A percentile compares a stretch with the other conserved stretches of the same genome.
Evolutionary conservation across 2,888 invertebrate genomes (phyloP).

Genomic region (Ariolimax columbianus): DNA sequence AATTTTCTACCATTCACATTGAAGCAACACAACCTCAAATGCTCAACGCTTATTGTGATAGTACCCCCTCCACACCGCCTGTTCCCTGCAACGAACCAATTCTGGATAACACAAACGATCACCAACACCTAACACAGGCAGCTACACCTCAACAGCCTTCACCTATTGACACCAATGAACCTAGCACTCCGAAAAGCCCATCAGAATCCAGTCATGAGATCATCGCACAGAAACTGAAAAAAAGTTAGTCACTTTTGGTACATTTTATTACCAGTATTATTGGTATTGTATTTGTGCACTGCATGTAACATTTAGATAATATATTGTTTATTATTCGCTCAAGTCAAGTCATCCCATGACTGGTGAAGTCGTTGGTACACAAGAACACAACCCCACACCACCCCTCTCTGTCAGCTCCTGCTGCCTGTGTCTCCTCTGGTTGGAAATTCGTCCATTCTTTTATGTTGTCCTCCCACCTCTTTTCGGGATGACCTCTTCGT

Average conservation of each 20-base stretch:
- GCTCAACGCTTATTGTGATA: background rate
- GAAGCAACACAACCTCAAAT: background rate
- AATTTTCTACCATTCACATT: background rate
- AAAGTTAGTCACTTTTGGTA: conserved; percentile 61
- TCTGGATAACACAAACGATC: background rate
- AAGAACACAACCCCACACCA: too few relatives aligned
- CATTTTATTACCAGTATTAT: too few relatives aligned
- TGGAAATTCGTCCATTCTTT: too few relatives aligned
- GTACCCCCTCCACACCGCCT: background rate
- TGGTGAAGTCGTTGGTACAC: too few relatives aligned
- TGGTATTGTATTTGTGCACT: too few relatives aligned
- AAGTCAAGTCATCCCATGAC: too few relatives aligned
- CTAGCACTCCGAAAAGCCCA: conserved; percentile 6
- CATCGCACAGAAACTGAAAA: conserved; percentile 65
- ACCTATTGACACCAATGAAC: background rate
- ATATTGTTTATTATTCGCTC: too few relatives aligned
- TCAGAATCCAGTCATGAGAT: conserved; percentile 51
- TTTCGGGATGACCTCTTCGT: too few relatives aligned
- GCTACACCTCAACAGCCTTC: conserved; percentile 21
- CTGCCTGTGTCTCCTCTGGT: too few relatives aligned
- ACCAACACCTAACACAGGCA: conserved; percentile 4
- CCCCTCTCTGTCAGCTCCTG: too few relatives aligned
- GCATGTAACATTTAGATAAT: too few relatives aligned
- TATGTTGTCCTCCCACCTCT: too few relatives aligned
- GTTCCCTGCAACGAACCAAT: background rate